A percentile compares a stretch with the other conserved stretches of the same genome.
Conservation (phyloP, 2,888 invertebrate species). For the Pterostichus madidus region DNA sequence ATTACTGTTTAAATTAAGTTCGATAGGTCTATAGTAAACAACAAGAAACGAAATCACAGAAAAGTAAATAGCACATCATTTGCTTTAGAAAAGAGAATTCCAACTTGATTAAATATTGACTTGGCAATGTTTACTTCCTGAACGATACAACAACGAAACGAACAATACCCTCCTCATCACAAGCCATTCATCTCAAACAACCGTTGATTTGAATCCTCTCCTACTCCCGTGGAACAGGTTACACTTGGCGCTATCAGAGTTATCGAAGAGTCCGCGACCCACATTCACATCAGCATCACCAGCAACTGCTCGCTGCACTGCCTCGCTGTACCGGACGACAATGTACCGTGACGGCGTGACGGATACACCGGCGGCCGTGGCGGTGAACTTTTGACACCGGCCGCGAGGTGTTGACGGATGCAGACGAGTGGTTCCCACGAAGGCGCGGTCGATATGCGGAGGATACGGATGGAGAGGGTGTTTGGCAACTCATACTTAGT, state of each 20-base stretch:
- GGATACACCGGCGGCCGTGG: constrained; percentile 1
- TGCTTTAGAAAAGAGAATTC: too few species aligned
- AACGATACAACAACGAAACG: neutral
- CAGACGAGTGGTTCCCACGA: constrained; percentile 28
- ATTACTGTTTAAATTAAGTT: too few species aligned
- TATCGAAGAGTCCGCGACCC: neutral
- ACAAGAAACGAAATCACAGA: too few species aligned
- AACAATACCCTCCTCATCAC: constrained; percentile 2
- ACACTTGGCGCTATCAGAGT: neutral
- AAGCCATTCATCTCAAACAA: neutral
- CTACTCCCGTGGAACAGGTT: neutral
- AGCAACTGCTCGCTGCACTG: neutral
- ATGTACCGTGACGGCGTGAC: constrained; percentile 32
- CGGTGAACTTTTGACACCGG: constrained; percentile 33
- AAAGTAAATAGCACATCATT: too few species aligned
- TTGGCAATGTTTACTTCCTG: neutral
- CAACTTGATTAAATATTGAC: too few species aligned
- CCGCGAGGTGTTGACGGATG: constrained; percentile 47
- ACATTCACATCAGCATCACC: neutral
- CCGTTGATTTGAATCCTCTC: constrained; percentile 10
- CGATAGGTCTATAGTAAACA: too few species aligned
- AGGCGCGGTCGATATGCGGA: constrained; percentile 7
- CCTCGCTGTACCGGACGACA: neutral
- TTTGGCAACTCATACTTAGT: too few species aligned
- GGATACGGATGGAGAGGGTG: too few species aligned